Percentiles rank a stretch among this genome's conserved stretches.
Conservation (phyloP, 2,797 vertebrate species). For the Arctocebus calabarensis region DNA sequence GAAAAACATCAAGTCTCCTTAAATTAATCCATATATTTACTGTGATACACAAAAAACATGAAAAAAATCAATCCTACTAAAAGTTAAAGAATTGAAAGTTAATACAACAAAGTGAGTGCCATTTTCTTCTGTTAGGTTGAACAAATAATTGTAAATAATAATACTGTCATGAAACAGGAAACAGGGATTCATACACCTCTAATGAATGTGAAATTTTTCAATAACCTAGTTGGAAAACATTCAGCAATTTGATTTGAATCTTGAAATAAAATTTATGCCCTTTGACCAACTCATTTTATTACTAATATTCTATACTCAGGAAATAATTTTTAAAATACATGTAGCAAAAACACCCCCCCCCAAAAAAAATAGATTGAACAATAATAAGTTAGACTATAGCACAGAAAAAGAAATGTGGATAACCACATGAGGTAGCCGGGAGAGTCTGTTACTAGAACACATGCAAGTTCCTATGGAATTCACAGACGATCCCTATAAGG, state of each 20-base stretch:
- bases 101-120: neutral
- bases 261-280: neutral
- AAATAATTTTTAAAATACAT: neutral
- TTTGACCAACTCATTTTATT: neutral
- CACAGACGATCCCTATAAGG: too few species aligned
- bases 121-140: constrained; percentile 11
- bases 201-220: neutral
- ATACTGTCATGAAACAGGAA: neutral
- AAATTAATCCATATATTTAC: neutral
- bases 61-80: neutral
- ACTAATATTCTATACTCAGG: neutral
- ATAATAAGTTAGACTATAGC: neutral
- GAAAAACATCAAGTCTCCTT: neutral
- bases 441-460: neutral
- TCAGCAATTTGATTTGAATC: neutral
- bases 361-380: neutral
- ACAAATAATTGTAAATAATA: neutral
- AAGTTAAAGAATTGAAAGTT: neutral
- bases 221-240: neutral
- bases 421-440: neutral
- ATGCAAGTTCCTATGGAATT: neutral
- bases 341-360: too few species aligned
- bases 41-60: neutral
- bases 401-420: neutral
- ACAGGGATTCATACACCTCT: neutral